A percentile compares a stretch with the other conserved stretches of the same genome.
These are phyloP conservation scores for Poliocrania exsul DNA, from an alignment of 2,797 vertebrate genomes.

Conservation along the genomic window DNA sequence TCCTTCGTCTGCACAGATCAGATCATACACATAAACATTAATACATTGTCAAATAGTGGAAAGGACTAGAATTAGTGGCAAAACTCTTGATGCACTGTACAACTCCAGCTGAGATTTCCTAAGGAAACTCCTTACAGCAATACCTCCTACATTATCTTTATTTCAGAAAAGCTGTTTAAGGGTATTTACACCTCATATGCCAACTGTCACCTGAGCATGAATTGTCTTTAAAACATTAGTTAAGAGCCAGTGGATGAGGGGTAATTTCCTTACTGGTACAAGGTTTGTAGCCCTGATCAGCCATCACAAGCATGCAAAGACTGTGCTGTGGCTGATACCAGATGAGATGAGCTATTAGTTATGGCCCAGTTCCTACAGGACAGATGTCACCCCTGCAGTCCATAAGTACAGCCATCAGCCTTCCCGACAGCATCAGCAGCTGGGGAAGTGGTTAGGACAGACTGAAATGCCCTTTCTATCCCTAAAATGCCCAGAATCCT, in stretches of 20 bases:
- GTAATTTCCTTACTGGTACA: neutral
- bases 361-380: neutral
- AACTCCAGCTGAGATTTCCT: neutral
- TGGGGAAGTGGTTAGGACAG: neutral
- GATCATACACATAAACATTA: neutral
- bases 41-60: neutral
- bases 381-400: neutral
- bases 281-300: neutral
- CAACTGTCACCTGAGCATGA: neutral
- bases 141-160: neutral
- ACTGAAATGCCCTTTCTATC: neutral
- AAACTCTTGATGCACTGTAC: neutral
- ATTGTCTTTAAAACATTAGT: neutral
- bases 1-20: neutral
- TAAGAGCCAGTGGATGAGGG: accelerated
- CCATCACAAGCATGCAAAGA: neutral
- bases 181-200: neutral
- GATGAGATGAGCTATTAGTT: neutral
- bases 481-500: neutral
- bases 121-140: neutral
- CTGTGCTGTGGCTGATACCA: neutral
- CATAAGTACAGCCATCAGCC: neutral
- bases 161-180: neutral
- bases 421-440: neutral
- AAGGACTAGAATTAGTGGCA: neutral